Percentiles rank a stretch among this genome's conserved stretches.
Evolutionary conservation across 2,888 invertebrate species (phyloP).

Genomic region (Rugalucina vietnamica): DNA sequence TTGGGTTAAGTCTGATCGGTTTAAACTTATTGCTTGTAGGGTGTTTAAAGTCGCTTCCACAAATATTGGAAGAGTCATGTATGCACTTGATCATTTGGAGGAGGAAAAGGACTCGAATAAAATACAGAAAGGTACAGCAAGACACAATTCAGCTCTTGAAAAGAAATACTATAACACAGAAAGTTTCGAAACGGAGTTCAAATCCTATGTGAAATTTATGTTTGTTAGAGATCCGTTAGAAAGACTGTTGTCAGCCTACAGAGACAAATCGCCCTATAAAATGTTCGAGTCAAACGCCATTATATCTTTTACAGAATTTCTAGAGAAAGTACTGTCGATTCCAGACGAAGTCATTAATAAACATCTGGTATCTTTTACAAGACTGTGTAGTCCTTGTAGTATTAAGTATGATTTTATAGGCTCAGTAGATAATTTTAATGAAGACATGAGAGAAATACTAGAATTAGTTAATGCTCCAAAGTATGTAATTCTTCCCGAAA

Average conservation of each 20-base stretch:
- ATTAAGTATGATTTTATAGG: not conserved
- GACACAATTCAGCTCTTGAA: not conserved
- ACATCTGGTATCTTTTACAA: not conserved
- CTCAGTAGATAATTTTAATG: not conserved
- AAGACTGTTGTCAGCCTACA: conserved; percentile 1
- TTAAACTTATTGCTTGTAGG: not conserved
- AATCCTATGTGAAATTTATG: not conserved
- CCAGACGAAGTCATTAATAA: not conserved
- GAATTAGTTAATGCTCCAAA: not conserved
- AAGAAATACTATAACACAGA: not conserved
- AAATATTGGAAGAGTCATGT: not conserved
- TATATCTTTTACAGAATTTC: not conserved
- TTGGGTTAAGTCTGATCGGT: not conserved
- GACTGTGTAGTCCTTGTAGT: not conserved
- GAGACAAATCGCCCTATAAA: not conserved
- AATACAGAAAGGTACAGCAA: not conserved
- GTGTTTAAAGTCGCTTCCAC: not conserved
- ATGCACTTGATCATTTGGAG: not conserved
- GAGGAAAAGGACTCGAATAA: not conserved
- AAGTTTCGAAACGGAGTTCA: not conserved
- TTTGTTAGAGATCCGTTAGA: not conserved
- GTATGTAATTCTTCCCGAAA: not conserved
- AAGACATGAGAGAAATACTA: not conserved
- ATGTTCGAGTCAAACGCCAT: not conserved
- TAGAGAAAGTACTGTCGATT: not conserved